These are phyloP conservation scores for Nesoenas mayeri DNA, from an alignment of 2,113 vertebrate species.

Conservation along the genomic window DNA sequence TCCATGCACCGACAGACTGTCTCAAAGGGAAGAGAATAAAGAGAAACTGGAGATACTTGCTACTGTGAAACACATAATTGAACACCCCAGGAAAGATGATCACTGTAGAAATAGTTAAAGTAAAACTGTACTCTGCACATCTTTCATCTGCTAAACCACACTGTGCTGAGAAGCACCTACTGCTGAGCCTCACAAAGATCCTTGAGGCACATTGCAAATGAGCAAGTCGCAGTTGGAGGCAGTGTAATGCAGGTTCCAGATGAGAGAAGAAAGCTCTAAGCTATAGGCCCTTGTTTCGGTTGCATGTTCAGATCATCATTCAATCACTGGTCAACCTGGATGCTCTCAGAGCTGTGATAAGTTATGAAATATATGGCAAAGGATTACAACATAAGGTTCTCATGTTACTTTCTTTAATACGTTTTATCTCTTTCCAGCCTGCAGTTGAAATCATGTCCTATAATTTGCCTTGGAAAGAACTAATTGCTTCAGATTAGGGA, in stretches of 20 bases:
- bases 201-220: neutral
- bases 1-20: neutral
- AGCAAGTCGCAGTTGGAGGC: neutral
- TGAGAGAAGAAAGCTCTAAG: neutral
- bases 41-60: neutral
- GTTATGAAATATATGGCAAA: neutral
- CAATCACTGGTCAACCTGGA: neutral
- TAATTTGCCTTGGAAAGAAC: neutral
- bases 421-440: neutral
- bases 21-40: conserved; percentile 21
- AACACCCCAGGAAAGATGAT: conserved; percentile 7
- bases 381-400: neutral
- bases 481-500: neutral
- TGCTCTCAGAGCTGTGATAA: neutral
- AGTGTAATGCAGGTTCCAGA: neutral
- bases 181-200: neutral
- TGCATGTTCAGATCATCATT: neutral
- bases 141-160: conserved; percentile 15
- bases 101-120: neutral
- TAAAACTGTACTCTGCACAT: neutral
- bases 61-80: conserved; percentile 24
- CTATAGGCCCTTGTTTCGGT: neutral
- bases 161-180: neutral
- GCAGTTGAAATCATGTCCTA: neutral
- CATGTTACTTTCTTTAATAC: fast-evolving